Percentiles rank a stretch among this genome's conserved stretches.
Conservation (phyloP, 2,113 vertebrate genomes). For the Pardalotus punctatus region DNA sequence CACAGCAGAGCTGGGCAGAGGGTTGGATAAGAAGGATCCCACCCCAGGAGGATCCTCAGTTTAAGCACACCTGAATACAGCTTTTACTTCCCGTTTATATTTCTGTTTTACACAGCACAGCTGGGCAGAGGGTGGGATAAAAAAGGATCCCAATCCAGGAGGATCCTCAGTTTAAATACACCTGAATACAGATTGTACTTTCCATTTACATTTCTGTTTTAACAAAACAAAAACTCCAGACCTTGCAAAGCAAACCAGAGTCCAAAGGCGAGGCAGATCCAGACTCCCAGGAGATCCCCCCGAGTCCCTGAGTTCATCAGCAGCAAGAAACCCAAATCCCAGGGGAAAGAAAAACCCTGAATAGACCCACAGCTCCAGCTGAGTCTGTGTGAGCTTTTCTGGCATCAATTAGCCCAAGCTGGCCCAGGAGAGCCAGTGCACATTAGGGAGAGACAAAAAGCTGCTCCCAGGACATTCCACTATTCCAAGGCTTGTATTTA, state of each 20-base stretch:
- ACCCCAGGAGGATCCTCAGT: rapidly evolving
- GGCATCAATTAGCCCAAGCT: not conserved
- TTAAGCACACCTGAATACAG: not conserved
- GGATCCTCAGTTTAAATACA: not conserved
- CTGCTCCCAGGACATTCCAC: not conserved
- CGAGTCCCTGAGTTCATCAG: not conserved
- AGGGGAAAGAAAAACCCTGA: not conserved
- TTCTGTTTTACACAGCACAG: too few relatives aligned
- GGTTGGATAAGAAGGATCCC: not conserved
- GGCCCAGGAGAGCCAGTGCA: not conserved
- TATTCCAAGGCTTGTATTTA: not conserved
- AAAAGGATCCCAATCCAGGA: not conserved
- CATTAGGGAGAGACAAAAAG: not conserved
- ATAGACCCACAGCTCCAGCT: not conserved
- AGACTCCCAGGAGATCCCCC: not conserved
- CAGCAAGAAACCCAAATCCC: not conserved
- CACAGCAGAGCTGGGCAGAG: not conserved
- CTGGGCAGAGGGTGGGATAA: too few relatives aligned
- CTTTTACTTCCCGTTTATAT: too few relatives aligned
- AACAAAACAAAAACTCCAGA: too few relatives aligned
- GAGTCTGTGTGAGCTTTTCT: not conserved
- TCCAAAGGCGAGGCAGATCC: not conserved
- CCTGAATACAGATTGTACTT: not conserved
- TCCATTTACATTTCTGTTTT: too few relatives aligned
- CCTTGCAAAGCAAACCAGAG: not conserved